Evolutionary conservation across 2,113 vertebrate genomes (phyloP), one percentile per base, ranked within the genome.

Genomic region (Motacilla alba): DNA sequence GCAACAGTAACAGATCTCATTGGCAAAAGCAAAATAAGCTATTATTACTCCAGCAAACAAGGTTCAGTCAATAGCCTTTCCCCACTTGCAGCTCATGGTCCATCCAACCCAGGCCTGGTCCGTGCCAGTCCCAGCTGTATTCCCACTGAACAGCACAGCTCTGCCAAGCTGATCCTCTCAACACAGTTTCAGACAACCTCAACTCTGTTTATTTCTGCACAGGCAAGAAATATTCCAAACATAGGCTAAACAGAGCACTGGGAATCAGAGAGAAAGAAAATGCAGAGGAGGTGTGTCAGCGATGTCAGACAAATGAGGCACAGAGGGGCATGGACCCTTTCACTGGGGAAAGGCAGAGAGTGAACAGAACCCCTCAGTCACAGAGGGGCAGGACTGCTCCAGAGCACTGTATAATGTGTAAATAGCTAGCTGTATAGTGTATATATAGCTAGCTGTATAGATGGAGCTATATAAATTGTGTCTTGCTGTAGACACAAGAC

Each of bases 11-110:
- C 13, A 84, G n/a, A 81, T 72, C 55, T 74, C 66, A 89, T 17
- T 66, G 83, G 62, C 75, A 92, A 77, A 84, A 93, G 81, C 77
- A 92, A 94, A 92, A 91, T 55, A 78, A 92, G 41, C 44, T 76
- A 37, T 63, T 72, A 50, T 69, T 62, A 69, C 79, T 89, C 59
- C 5, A 83, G 64, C 1, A 5, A 94, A 86, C 64, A 83, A 86
- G 33, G 60, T 55, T 92, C 60, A 63, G 55, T 39, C 56, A n/a
- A 83, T 39, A 60, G 41, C 52, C 27, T 24, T 73, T 94, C 31
- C 26, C 41, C 53, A 49, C 58, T 59, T 56, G 75, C 64, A 83
- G 76, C 24, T 91, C 64, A 33, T 6, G 16, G 41, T 58, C 33
- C 47, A 18, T 28, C 47, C 21, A 24, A 21, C 13, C 52, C n/a